Evolutionary conservation across 2,888 invertebrate species (phyloP).

Genomic region (Andrena camellia): DNA sequence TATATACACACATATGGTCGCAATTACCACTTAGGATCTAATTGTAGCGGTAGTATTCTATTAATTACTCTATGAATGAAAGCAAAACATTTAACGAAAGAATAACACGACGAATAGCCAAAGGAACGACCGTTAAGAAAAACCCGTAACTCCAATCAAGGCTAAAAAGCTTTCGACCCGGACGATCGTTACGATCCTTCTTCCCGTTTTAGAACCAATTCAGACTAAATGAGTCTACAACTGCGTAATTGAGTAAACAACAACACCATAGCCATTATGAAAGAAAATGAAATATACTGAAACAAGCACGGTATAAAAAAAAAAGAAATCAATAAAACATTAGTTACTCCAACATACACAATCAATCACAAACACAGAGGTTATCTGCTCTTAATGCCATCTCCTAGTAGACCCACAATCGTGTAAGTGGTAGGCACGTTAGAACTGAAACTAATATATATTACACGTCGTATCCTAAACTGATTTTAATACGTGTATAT

Average conservation of each 20-base stretch:
- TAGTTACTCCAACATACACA: slow-evolving; percentile 35
- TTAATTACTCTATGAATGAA: slow-evolving; percentile 63
- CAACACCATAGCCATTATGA: slow-evolving; percentile 34
- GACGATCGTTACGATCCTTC: slow-evolving; percentile 45
- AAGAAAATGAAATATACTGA: slow-evolving; percentile 34
- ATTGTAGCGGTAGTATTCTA: slow-evolving; percentile 73
- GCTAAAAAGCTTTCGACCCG: neutral
- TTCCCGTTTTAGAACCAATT: slow-evolving; percentile 13
- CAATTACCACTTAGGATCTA: slow-evolving; percentile 72
- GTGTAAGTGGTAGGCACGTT: slow-evolving; percentile 63
- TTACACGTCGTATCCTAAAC: slow-evolving; percentile 44
- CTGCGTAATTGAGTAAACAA: slow-evolving; percentile 13
- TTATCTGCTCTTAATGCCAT: slow-evolving; percentile 54
- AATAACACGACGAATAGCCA: slow-evolving; percentile 20
- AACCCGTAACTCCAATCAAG: slow-evolving; percentile 5
- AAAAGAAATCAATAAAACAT: slow-evolving; percentile 34
- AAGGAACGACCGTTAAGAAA: slow-evolving; percentile 14
- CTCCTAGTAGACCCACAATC: slow-evolving; percentile 52
- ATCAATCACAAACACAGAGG: slow-evolving; percentile 49
- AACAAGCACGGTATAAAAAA: slow-evolving; percentile 32
- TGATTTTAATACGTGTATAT: slow-evolving; percentile 30
- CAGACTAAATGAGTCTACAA: slow-evolving; percentile 8
- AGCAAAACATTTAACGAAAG: slow-evolving; percentile 46
- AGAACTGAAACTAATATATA: slow-evolving; percentile 50
- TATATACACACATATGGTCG: slow-evolving; percentile 62